A percentile compares a stretch with the other conserved stretches of the same genome.
Evolutionary conservation across 2,888 invertebrate genomes (phyloP).

Genomic region (Rhagonycha lutea): DNA sequence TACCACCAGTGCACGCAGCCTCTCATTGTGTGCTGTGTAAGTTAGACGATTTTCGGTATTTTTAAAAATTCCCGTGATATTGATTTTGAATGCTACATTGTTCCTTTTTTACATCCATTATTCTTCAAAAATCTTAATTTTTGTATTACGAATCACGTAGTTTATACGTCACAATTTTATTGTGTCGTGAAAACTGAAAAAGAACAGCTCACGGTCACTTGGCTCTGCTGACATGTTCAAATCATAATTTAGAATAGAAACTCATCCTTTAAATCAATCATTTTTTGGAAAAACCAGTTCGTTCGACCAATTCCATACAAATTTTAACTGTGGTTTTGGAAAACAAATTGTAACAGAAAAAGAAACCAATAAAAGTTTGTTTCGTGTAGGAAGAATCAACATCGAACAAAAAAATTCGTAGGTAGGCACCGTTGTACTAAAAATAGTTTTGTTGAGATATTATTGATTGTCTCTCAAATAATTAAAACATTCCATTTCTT

Average conservation of each 20-base stretch:
- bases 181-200: too few species aligned
- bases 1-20: constrained; percentile 25
- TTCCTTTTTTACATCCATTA: neutral
- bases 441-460: neutral
- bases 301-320: neutral
- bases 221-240: too few species aligned
- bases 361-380: neutral
- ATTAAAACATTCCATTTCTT: neutral
- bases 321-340: neutral
- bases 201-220: neutral
- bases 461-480: neutral
- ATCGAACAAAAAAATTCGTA: neutral
- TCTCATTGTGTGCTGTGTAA: constrained; percentile 18
- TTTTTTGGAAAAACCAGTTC: too few species aligned
- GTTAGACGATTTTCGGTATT: constrained; percentile 2
- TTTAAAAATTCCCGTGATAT: neutral
- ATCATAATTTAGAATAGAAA: too few species aligned
- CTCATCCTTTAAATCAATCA: too few species aligned
- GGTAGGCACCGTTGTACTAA: neutral
- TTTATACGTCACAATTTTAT: too few species aligned
- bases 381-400: neutral
- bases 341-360: neutral
- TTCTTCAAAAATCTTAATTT: neutral
- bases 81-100: neutral
- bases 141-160: neutral